phyloP scores from a whole-genome alignment of 2,113 vertebrate species.

The Tragelaphus buxtoni region DNA sequence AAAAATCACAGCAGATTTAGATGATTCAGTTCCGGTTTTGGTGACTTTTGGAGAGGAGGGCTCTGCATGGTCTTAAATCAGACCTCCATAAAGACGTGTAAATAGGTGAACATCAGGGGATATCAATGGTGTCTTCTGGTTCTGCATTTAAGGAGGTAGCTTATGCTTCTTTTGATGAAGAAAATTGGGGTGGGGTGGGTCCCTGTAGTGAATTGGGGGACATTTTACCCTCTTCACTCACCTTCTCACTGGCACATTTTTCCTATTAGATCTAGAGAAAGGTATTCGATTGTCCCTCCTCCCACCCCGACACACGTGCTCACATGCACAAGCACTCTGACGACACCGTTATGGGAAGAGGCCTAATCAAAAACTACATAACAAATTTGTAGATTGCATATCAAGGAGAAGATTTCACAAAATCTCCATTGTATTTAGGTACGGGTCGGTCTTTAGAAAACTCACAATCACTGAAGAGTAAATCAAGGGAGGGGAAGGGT shows the following conservation, averaged over 20 bases:
- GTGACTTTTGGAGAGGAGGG: not conserved
- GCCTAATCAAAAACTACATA: not conserved
- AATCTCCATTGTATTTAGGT: not conserved
- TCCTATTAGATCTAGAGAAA: not conserved
- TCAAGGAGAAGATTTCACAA: not conserved
- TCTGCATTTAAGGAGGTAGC: not conserved
- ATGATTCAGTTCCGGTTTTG: not conserved
- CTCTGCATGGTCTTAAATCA: not conserved
- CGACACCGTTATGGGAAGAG: not conserved
- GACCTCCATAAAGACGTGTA: not conserved
- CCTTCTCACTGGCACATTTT: not conserved
- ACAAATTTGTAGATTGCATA: not conserved
- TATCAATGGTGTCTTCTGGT: not conserved
- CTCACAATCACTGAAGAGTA: not conserved
- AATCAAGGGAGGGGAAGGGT: not conserved
- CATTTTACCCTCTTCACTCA: not conserved
- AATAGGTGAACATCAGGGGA: not conserved
- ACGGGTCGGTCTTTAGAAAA: not conserved
- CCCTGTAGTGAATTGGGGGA: not conserved
- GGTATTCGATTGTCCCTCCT: not conserved
- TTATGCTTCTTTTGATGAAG: not conserved
- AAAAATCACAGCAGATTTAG: conserved; percentile 18
- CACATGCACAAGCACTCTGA: not conserved
- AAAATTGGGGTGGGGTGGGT: not conserved
- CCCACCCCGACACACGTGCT: not conserved